These are phyloP conservation scores for Bufo gargarizans DNA, from an alignment of 2,113 vertebrate genomes.

Conservation along the genomic window DNA sequence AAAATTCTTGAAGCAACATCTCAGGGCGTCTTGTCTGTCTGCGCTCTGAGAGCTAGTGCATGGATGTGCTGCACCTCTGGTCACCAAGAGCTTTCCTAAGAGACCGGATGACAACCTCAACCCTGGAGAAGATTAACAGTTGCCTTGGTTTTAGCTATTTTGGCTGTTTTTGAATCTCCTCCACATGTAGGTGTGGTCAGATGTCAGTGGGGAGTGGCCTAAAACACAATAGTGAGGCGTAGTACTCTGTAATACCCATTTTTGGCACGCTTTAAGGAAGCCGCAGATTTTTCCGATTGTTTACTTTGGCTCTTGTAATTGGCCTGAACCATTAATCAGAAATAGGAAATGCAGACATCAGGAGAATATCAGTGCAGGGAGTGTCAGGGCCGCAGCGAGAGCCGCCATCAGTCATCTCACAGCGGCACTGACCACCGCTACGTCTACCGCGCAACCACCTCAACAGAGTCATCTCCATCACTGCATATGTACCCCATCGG, in stretches of 20 bases:
- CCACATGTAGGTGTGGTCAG: not conserved
- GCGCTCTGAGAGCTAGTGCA: not conserved
- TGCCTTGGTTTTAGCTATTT: not conserved
- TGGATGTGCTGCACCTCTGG: not conserved
- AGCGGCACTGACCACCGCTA: too few relatives aligned
- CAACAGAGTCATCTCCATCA: too few relatives aligned
- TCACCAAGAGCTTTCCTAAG: too few relatives aligned
- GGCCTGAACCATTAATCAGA: not conserved
- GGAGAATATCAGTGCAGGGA: not conserved
- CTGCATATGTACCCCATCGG: too few relatives aligned
- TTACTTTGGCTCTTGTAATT: not conserved
- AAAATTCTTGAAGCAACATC: too few relatives aligned
- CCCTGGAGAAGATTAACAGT: not conserved
- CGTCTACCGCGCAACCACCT: not conserved
- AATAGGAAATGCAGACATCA: slow-evolving; percentile 1
- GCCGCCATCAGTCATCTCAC: not conserved
- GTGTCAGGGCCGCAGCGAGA: not conserved
- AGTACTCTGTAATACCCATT: not conserved
- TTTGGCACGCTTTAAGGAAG: not conserved
- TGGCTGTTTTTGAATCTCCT: not conserved
- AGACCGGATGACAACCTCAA: not conserved
- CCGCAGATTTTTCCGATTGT: not conserved
- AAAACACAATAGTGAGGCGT: not conserved
- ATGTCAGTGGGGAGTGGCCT: not conserved
- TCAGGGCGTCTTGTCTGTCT: too few relatives aligned